Conservation (phyloP, 2,113 vertebrate species). For the Mus pahari region DNA sequence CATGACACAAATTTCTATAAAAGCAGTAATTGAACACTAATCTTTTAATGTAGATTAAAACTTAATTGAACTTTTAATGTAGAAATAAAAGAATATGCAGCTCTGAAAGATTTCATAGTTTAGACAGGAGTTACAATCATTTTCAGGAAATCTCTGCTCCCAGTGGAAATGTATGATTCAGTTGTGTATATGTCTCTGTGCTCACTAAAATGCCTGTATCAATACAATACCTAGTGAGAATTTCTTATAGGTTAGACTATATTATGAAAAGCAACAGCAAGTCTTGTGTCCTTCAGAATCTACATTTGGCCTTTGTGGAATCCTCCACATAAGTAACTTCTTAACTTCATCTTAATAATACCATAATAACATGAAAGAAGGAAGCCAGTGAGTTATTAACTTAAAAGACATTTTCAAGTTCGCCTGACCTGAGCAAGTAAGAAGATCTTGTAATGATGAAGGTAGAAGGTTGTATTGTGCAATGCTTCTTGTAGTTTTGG, state of each 20-base stretch:
- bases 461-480: background rate
- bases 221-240: background rate
- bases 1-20: background rate
- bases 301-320: background rate
- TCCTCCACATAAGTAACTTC: background rate
- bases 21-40: background rate
- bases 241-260: background rate
- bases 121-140: too few relatives aligned
- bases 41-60: too few relatives aligned
- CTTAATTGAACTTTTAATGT: too few relatives aligned
- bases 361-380: background rate
- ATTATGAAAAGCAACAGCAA: background rate
- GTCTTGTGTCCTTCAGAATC: background rate
- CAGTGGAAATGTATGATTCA: background rate
- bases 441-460: background rate
- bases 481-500: background rate
- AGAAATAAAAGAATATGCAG: background rate
- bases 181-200: background rate
- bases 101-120: background rate
- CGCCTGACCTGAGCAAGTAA: background rate
- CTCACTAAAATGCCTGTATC: background rate
- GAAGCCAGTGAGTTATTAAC: background rate
- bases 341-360: background rate
- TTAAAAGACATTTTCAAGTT: background rate
- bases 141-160: background rate